Base-by-base conservation (phyloP, 2,113 vertebrate genomes). In the Ophiodon elongatus region DNA sequence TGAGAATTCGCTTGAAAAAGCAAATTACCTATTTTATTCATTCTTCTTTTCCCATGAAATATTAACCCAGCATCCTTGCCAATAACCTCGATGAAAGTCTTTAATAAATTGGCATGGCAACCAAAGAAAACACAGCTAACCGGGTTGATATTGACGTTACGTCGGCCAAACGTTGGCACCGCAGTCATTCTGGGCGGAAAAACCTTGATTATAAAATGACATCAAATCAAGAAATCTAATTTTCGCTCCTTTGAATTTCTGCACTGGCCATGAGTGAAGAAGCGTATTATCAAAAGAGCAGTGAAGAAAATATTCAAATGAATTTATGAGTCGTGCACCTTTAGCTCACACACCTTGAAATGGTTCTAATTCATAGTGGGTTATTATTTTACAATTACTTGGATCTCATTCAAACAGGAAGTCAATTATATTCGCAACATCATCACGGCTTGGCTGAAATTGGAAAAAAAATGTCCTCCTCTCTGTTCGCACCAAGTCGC, bases 161-260 rank as follows among this genome's bases (percentile, higher is more conserved):
- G 50, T 76, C 84, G 81, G 85, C 76, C 90, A 87, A 77, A 81
- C 5, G 8, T 43, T 84, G 85, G 86, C 66, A 47, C 73, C 0
- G 64, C 83, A 78, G 84, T 87, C 84, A 39, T 62, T 79, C 69
- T 2, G 68, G 56, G 65, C 83, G 31, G 82, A 70, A 25, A 65
- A 92, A 87, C 73, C 82, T 80, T 89, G 73, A 93, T 91, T 14
- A 27, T 79, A 88, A 89, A 79, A 88, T 86, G 83, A 91, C 85
- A 91, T 88, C 59, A 82, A 92, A 90, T 91, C 83, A 91, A 85
- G 74, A 87, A 93, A 90, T 86, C 74, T 83, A 63, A 88, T 89
- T 87, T 91, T 70, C 29, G 71, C 54, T 82, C 68, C 39, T 60
- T 81, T 70, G 29, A 14, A 29, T 47, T 68, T n/a, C 76, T 29